Evolutionary conservation across 2,113 vertebrate genomes (phyloP).

Genomic region (Ptilorrhoa leucosticta): DNA sequence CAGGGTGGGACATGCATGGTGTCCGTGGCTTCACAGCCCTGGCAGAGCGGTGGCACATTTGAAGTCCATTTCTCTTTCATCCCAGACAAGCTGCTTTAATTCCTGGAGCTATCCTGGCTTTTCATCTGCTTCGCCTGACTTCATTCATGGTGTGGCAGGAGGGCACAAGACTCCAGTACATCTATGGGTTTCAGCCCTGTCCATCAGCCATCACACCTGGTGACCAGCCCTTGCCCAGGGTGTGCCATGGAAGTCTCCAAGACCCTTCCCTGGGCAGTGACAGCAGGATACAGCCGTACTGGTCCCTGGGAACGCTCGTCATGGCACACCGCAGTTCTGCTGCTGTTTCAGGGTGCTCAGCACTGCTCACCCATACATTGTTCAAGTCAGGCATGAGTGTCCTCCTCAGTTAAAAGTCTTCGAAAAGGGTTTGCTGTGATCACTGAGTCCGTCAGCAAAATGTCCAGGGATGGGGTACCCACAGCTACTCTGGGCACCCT

Average conservation of each 20-base stretch:
- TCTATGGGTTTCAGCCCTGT: background rate
- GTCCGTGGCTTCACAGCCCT: background rate
- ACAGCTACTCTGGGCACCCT: background rate
- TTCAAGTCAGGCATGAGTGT: background rate
- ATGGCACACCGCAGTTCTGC: background rate
- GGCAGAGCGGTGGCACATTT: background rate
- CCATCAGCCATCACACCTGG: too few relatives aligned
- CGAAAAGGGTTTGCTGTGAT: background rate
- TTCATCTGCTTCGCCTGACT: rapidly evolving
- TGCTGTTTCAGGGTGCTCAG: background rate
- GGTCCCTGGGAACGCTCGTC: rapidly evolving
- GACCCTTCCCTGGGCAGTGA: background rate
- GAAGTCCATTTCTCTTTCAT: background rate
- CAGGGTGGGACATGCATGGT: rapidly evolving
- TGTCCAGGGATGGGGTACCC: background rate
- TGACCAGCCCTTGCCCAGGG: background rate
- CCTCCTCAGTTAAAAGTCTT: background rate
- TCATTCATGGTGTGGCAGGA: background rate
- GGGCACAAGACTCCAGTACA: background rate
- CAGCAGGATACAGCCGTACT: rapidly evolving
- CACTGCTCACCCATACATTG: background rate
- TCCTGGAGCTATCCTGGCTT: background rate
- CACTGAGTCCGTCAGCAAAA: background rate
- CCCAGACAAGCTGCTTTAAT: background rate
- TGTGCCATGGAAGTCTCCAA: background rate